Evolutionary conservation across 2,888 invertebrate species (phyloP), one percentile per base, ranked within the genome.

Genomic region (Nomada fucata): DNA sequence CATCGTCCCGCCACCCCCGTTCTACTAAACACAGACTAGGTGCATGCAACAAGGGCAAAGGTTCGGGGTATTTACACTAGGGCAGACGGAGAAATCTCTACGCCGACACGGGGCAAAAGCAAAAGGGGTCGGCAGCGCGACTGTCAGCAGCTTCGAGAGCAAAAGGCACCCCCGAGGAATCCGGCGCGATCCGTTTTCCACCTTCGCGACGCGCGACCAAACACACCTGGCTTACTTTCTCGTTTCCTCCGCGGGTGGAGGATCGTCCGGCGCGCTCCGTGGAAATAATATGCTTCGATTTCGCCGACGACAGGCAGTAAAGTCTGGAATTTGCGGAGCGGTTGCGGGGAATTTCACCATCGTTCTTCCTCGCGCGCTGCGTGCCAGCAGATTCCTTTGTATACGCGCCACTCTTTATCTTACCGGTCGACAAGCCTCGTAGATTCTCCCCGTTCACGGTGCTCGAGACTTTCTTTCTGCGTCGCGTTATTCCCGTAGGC

Each of bases 211-310:
- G 60, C 65, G 20, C 60, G 26, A 59, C 15, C 47, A 55, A 15
- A 44, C 20, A n/a, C 18, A 10, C 13, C 42, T n/a, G 23, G 68
- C 42, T 59, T 15, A 11, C 52, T 7, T 26, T 42, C 15, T 44
- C n/a, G 55, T 47, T 36, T 36, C 36, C 11, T 5, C 59, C 70
- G 47, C 59, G 47, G 18, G 9, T 2, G 15, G 36, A 18, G 63
- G 55, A 70, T 83, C 53, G 79, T 64, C 64, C 63, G 67, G 60
- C 52, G 76, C 59, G 78, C 64, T 70, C 53, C 65, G 76, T 50
- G 77, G 82, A 84, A 84, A 87, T 87, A 86, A 88, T 85, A 85
- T 77, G 81, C 83, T 84, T 84, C 87, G 87, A 88, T 87, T 87
- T 85, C 84, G 76, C 84, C 75, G 83, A 83, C 83, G 85, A 86